Evolutionary conservation across 2,888 invertebrate genomes (phyloP), one percentile per base, ranked within the genome.

Genomic region (Poecilobothrus nobilitatus): DNA sequence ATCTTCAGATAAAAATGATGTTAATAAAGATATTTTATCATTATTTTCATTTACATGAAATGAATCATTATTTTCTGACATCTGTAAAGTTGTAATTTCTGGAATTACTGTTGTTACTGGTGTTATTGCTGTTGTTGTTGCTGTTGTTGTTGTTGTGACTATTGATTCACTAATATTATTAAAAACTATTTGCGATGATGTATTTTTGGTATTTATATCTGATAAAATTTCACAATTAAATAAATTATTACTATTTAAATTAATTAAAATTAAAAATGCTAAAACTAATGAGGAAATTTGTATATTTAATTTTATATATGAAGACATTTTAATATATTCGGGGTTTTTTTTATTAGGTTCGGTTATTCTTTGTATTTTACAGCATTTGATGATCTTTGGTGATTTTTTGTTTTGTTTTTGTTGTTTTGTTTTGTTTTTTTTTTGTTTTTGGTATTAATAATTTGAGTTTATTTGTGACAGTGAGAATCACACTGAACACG

Each of bases 141-240:
- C 9, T 37, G 8, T 4, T 37, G 8, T 37, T 37, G 4, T 5
- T 27, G 27, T 27, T 4, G 5, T 27, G 5, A 4, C 5, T 27
- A 5, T 8, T 9, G 41, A 12, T 41, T 41, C 41, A 41, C 41
- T 53, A 53, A 18, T 6, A 53, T 53, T 53, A 53, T 53, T 53
- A 53, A 53, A 53, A 53, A 53, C 53, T 53, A 53, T n/a, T n/a
- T n/a, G n/a, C n/a, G n/a, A n/a, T 53, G 53, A n/a, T 53, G 53
- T 6, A 53, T 53, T 18, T 53, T 53, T 53, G 6, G 6, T 18
- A 18, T 18, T 27, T 27, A 27, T 53, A 53, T 53, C 18, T 53
- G n/a, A 2, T 53, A 53, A 18, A 53, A 2, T 15, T 53, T 53
- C 18, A 53, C 53, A 53, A 12, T 53, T 53, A 53, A 12, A 53